Evolutionary conservation across 2,113 vertebrate genomes (phyloP).

Genomic region (Rhinolophus ferrumequinum): DNA sequence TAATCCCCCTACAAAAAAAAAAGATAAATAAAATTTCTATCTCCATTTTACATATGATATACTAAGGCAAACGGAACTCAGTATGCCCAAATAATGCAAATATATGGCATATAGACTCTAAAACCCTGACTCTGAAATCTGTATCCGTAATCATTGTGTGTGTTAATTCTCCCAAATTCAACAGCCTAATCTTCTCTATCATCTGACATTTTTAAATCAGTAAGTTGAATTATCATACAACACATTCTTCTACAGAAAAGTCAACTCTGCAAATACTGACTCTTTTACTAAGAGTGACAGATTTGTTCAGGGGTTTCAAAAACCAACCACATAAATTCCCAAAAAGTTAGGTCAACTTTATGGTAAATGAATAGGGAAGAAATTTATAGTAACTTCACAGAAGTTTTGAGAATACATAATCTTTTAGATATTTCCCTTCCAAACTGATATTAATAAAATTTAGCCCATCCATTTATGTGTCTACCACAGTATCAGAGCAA

Average conservation of each 20-base stretch:
- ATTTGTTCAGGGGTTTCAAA: not conserved
- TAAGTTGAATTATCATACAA: not conserved
- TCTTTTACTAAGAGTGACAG: not conserved
- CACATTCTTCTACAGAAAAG: not conserved
- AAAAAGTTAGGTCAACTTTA: not conserved
- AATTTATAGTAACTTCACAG: not conserved
- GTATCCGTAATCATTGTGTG: not conserved
- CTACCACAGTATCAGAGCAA: not conserved
- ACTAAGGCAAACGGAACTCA: not conserved
- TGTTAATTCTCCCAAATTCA: not conserved
- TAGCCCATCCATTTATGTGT: not conserved
- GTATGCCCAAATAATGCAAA: not conserved
- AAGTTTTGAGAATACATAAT: not conserved
- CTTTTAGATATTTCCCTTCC: not conserved
- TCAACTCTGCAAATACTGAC: not conserved
- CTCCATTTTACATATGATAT: not conserved
- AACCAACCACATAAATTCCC: not conserved
- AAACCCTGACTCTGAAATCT: not conserved
- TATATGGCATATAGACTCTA: not conserved
- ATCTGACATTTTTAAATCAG: not conserved
- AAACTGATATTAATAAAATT: constrained; percentile 6
- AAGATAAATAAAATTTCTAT: not conserved
- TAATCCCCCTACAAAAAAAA: not conserved
- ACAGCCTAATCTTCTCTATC: not conserved
- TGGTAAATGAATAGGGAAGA: not conserved